Conservation (phyloP, 2,113 vertebrate species). For the Erythrocercus mccallii region DNA sequence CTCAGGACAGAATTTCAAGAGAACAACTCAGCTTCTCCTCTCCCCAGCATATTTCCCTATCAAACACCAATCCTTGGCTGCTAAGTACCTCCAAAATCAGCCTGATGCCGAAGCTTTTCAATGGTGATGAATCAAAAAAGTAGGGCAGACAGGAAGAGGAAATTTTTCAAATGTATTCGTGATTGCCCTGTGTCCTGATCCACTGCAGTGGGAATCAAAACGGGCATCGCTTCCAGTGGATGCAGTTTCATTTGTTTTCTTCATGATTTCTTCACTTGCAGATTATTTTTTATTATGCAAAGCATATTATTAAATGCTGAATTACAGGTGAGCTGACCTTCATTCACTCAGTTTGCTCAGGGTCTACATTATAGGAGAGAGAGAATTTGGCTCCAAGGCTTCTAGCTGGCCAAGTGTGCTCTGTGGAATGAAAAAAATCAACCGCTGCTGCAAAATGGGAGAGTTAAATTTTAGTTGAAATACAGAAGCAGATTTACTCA, state of each 20-base stretch:
- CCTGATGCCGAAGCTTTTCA: not conserved
- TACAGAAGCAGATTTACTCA: not conserved
- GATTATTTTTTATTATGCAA: not conserved
- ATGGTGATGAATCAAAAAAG: not conserved
- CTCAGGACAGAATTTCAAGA: not conserved
- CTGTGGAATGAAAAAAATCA: not conserved
- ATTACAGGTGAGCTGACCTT: not conserved
- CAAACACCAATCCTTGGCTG: not conserved
- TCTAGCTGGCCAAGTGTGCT: not conserved
- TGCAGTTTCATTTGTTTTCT: not conserved
- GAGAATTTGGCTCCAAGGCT: not conserved
- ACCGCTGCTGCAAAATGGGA: not conserved
- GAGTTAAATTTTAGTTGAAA: not conserved
- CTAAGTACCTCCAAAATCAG: not conserved
- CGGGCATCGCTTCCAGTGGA: accelerated
- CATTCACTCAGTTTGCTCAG: not conserved
- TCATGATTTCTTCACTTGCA: not conserved
- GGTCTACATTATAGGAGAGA: not conserved
- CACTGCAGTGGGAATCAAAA: not conserved
- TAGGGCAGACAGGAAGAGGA: not conserved
- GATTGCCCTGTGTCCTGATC: not conserved
- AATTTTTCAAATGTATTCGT: not conserved
- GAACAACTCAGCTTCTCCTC: not conserved
- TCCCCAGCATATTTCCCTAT: not conserved
- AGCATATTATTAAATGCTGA: not conserved